These are phyloP conservation scores for Perccottus glenii DNA, from an alignment of 2,113 vertebrate genomes.

Conservation along the genomic window DNA sequence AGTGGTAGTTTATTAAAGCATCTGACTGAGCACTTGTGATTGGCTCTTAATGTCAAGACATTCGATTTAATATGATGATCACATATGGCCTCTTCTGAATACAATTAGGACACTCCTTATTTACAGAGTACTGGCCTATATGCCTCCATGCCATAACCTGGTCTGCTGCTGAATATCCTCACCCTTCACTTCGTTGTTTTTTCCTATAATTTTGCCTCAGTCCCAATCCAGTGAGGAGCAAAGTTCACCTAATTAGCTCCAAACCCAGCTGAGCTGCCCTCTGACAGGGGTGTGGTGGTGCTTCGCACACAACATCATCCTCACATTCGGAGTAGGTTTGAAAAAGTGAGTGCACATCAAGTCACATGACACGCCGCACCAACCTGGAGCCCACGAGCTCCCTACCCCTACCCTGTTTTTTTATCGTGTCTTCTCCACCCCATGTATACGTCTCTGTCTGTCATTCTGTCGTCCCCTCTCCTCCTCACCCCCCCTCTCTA, in stretches of 20 bases:
- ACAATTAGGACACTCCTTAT: not conserved
- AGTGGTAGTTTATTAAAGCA: too few species aligned
- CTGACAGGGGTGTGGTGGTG: slow-evolving; percentile 49
- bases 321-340: slow-evolving; percentile 26
- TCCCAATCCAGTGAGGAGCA: slow-evolving; percentile 39
- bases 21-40: not conserved
- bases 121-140: not conserved
- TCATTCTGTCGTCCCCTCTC: slow-evolving; percentile 47
- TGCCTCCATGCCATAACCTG: not conserved
- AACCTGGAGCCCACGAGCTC: slow-evolving; percentile 43
- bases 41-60: too few species aligned
- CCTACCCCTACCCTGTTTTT: slow-evolving; percentile 27
- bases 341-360: slow-evolving; percentile 34
- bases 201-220: slow-evolving; percentile 11
- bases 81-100: not conserved
- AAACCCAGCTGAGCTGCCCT: slow-evolving; percentile 61
- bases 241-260: slow-evolving; percentile 65
- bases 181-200: not conserved
- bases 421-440: slow-evolving; percentile 41
- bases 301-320: slow-evolving; percentile 44
- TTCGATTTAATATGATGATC: not conserved
- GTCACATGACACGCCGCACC: slow-evolving; percentile 61
- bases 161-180: slow-evolving; percentile 4
- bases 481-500: slow-evolving; percentile 22
- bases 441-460: slow-evolving; percentile 48